Conservation (phyloP, 2,113 vertebrate species). For the Clarias macrocephalus region DNA sequence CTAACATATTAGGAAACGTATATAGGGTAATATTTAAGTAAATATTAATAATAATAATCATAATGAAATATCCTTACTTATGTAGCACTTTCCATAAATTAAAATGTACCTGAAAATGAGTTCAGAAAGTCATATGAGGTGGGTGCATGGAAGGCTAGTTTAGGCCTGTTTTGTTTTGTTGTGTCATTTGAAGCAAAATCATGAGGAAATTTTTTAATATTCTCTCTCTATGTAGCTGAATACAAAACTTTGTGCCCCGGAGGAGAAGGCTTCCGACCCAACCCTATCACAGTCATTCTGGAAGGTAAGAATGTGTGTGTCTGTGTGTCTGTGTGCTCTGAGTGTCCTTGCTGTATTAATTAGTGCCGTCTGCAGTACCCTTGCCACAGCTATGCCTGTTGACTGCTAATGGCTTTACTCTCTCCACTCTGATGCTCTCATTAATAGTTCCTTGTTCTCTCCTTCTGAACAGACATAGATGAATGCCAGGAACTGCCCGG, state of each 20-base stretch:
- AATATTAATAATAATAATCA: neutral
- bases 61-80: neutral
- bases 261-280: slow-evolving; percentile 90
- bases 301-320: slow-evolving; percentile 77
- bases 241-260: slow-evolving; percentile 93
- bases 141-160: neutral
- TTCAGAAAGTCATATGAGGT: neutral
- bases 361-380: neutral
- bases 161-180: neutral
- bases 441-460: slow-evolving; percentile 13
- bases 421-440: neutral
- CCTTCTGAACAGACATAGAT: slow-evolving; percentile 78
- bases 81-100: neutral
- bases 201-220: neutral
- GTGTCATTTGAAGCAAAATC: neutral
- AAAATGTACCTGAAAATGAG: neutral
- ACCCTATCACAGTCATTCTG: slow-evolving; percentile 89
- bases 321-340: neutral
- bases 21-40: neutral
- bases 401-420: slow-evolving; percentile 22
- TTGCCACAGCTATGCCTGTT: slow-evolving; percentile 1
- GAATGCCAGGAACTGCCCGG: slow-evolving; percentile 92
- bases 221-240: slow-evolving; percentile 73
- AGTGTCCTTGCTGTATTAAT: slow-evolving; percentile 9
- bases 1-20: neutral